Evolutionary conservation across 2,113 vertebrate genomes (phyloP).

Genomic region (Oncorhynchus mykiss): DNA sequence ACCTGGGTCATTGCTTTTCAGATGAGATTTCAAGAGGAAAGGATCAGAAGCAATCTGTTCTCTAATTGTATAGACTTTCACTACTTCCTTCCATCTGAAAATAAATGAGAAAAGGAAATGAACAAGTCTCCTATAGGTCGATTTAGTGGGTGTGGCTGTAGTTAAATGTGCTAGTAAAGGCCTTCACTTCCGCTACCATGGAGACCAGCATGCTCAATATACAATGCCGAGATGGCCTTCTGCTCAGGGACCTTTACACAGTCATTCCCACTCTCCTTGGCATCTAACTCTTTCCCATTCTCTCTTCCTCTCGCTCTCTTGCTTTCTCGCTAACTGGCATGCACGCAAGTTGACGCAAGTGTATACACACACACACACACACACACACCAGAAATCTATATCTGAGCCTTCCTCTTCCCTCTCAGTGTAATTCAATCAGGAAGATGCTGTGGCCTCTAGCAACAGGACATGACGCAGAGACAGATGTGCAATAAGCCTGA

Average conservation of each 20-base stretch:
- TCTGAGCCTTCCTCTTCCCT: background rate
- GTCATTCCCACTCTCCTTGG: conserved; percentile 36
- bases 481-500: conserved; percentile 14
- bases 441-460: conserved; percentile 29
- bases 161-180: conserved; percentile 31
- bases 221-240: conserved; percentile 66
- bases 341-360: background rate
- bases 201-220: conserved; percentile 63
- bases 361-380: background rate
- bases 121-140: no score
- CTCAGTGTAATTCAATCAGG: conserved; percentile 33
- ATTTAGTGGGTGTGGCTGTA: background rate
- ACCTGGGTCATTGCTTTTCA: no score
- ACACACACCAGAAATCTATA: background rate
- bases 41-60: no score
- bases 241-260: conserved; percentile 54
- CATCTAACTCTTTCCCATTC: no score
- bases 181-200: conserved; percentile 65
- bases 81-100: no score
- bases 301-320: background rate
- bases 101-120: no score
- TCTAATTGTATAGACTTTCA: no score
- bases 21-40: no score
- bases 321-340: background rate
- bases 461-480: conserved; percentile 23